Evolutionary conservation across 92 coral and sea anemone genomes (phyloP), one percentile per base, ranked within the genome.

Genomic region (Parazoanthus swiftii): DNA sequence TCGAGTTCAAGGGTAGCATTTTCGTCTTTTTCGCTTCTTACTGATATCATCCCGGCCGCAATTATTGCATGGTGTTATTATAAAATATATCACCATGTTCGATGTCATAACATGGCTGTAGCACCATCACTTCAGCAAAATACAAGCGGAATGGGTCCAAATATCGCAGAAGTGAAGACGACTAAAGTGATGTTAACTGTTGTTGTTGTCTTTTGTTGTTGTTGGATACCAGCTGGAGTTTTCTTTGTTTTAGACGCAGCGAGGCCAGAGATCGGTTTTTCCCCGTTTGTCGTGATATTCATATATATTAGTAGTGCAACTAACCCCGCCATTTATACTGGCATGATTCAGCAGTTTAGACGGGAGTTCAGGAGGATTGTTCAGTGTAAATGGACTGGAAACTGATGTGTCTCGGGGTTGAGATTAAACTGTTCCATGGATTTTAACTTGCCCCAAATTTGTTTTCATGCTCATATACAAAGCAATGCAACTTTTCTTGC

Each of bases 151-250:
- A 0, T 77, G 3, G 63, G 58, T 18, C 33, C 81, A 20, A 42
- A 77, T 26, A 44, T 77, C 3, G 8, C 25, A 20, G 81, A 77
- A 39, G 63, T 42, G 54, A 44, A 23, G 36, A 77, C 16, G 7
- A 77, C 81, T 48, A 21, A n/a, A 44, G 56, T 77, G 81, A 77
- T 77, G 63, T 39, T 77, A 8, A 25, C 81, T 39, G 81, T 77
- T 23, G 63, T 46, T 21, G 29, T 77, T 21, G 81, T 25, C 3
- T 77, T 77, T 21, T 77, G 81, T 5, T 77, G 59, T 48, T 77
- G 54, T 46, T 77, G 81, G 81, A 6, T 77, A 14, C 59, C 81
- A 5, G 54, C 81, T 1, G 81, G 81, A 7, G 58, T 77, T n/a
- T 77, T 77, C 59, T 77, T 77, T 48, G 54, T 48, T 44, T 48